Evolutionary conservation across 64 coral and sea anemone genomes (phyloP), one percentile per base, ranked within the genome.

Genomic region (Cladopsammia gracilis): DNA sequence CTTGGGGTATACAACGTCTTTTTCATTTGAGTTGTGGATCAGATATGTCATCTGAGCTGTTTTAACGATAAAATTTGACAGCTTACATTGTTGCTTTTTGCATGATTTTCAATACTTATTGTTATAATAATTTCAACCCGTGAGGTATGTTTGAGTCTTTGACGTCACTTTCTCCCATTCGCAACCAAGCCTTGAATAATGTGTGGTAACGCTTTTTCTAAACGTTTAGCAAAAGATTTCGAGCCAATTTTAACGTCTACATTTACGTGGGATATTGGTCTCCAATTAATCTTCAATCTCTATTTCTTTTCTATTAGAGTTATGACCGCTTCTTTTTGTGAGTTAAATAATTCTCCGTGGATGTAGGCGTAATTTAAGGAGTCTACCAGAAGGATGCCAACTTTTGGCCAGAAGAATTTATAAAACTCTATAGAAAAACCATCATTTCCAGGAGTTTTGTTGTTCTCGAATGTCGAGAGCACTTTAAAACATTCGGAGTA

Each of bases 161-260:
- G n/a, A n/a, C n/a, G n/a, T n/a, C n/a, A n/a, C n/a, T n/a, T n/a
- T n/a, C n/a, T n/a, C n/a, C n/a, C n/a, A n/a, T n/a, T n/a, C n/a
- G n/a, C n/a, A n/a, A n/a, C n/a, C n/a, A n/a, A n/a, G n/a, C n/a
- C n/a, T n/a, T 88, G 87, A 18, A 78, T 77, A 15, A 89, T 62
- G 19, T 62, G 11, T 44, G 87, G 87, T 11, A 89, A 19, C 3
- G 77, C 64, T 44, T 89, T 89, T 89, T 89, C 87, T 46, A 89
- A 22, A 46, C 87, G 77, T 64, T 54, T 65, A 18, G 87, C 87
- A 4, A 89, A 77, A 25, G 71, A n/a, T 62, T 92, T 92, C 43
- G 90, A 83, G 22, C 78, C 70, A 61, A 92, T 92, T 85, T 92
- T 92, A 10, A 85, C 79, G 69, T 92, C 79, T 26, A 75, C 56